phyloP scores from a whole-genome alignment of 2,113 vertebrate species.

The Macheiramphus alcinus region DNA sequence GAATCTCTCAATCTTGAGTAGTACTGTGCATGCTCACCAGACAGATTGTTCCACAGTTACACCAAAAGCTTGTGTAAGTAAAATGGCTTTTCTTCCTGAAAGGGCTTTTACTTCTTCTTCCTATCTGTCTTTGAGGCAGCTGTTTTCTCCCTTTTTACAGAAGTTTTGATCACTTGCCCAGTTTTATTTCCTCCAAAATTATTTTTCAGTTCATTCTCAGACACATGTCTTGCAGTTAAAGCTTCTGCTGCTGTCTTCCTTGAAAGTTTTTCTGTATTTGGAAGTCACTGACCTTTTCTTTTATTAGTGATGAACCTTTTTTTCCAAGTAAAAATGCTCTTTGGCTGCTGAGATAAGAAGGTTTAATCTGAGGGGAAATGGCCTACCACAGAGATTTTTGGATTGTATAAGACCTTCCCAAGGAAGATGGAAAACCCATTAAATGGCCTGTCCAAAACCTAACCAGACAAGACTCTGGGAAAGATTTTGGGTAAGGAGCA shows the following conservation, averaged over 20 bases:
- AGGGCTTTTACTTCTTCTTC: neutral
- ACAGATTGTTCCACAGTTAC: neutral
- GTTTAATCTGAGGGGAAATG: neutral
- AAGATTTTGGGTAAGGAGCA: neutral
- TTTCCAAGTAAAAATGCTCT: neutral
- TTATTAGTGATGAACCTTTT: neutral
- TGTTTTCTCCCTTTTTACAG: neutral
- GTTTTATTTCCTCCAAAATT: slow-evolving; percentile 14
- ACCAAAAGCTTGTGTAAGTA: neutral
- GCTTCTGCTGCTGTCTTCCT: neutral
- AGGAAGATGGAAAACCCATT: neutral
- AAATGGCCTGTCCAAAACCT: neutral
- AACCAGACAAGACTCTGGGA: neutral
- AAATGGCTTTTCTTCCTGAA: neutral
- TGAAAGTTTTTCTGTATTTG: neutral
- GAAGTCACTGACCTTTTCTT: neutral
- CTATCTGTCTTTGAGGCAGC: neutral
- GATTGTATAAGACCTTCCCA: neutral
- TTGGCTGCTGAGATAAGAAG: neutral
- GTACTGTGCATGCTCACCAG: neutral
- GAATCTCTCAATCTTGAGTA: neutral
- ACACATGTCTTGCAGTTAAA: neutral
- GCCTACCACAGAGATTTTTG: neutral
- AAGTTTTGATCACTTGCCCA: neutral
- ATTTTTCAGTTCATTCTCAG: neutral